A percentile compares a stretch with the other conserved stretches of the same genome.
phyloP scores from a whole-genome alignment of 92 coral and sea anemone genomes.

The Epizoanthus scotinus region DNA sequence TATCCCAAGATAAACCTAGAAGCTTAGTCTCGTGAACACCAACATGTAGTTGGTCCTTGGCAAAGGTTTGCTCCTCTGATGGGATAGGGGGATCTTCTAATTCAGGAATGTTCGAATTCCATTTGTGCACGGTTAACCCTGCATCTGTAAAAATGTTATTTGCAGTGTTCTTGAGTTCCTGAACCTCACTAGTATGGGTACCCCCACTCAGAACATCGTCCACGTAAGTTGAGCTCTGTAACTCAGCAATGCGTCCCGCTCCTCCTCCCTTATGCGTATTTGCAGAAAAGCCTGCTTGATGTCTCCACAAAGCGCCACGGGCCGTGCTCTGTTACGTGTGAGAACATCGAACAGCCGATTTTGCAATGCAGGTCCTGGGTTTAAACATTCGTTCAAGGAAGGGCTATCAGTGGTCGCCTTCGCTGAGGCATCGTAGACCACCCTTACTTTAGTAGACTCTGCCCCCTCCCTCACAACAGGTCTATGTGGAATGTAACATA shows the following conservation, averaged over 20 bases:
- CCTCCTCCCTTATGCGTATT: slow-evolving; percentile 16
- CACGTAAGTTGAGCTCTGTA: slow-evolving; percentile 15
- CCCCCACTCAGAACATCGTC: slow-evolving; percentile 46
- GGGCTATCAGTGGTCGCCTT: slow-evolving; percentile 12
- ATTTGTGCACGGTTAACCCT: slow-evolving; percentile 34
- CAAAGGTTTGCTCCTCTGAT: slow-evolving; percentile 31
- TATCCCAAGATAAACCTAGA: slow-evolving; percentile 36
- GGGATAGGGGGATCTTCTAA: slow-evolving; percentile 14
- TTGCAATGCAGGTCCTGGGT: slow-evolving; percentile 19
- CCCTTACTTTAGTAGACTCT: slow-evolving; percentile 7
- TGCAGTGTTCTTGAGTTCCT: slow-evolving; percentile 22
- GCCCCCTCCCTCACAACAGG: slow-evolving; percentile 1
- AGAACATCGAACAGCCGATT: slow-evolving; percentile 12
- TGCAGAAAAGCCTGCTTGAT: slow-evolving; percentile 10
- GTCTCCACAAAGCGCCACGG: slow-evolving; percentile 11
- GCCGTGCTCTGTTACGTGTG: slow-evolving; percentile 13
- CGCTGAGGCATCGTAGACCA: slow-evolving; percentile 11
- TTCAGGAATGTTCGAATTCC: slow-evolving; percentile 34
- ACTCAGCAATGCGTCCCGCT: slow-evolving; percentile 24
- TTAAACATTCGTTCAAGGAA: slow-evolving; percentile 1
- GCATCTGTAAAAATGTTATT: slow-evolving; percentile 40
- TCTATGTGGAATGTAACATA: slow-evolving; percentile 24
- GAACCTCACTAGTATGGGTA: slow-evolving; percentile 18
- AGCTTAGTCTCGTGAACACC: slow-evolving; percentile 35
- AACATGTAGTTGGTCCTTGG: slow-evolving; percentile 36